These are phyloP conservation scores for Drosophila mettleri DNA, from an alignment of 2,888 invertebrate genomes.

Conservation along the genomic window DNA sequence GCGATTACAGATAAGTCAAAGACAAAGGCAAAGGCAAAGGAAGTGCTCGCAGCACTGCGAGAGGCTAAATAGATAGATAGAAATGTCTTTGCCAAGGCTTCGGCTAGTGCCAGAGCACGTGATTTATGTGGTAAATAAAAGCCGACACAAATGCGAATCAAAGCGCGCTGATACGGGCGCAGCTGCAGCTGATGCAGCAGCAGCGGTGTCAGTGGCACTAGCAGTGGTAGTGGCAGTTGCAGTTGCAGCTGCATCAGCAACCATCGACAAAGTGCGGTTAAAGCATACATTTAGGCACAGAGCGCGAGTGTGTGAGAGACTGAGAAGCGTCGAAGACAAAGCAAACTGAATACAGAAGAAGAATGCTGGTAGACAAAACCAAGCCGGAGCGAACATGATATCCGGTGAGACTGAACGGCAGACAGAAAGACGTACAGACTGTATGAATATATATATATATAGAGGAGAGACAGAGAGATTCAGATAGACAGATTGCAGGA, in stretches of 20 bases:
- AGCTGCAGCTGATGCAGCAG: slow-evolving; percentile 7
- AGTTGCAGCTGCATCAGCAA: slow-evolving; percentile 26
- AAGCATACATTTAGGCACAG: slow-evolving; percentile 53
- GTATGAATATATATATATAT: slow-evolving; percentile 20
- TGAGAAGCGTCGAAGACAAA: slow-evolving; percentile 30
- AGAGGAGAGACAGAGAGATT: slow-evolving; percentile 5
- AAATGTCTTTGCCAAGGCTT: slow-evolving; percentile 59
- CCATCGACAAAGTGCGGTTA: slow-evolving; percentile 49
- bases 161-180: slow-evolving; percentile 62
- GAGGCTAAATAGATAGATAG: slow-evolving; percentile 69
- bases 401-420: slow-evolving; percentile 39
- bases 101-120: slow-evolving; percentile 55
- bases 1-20: slow-evolving; percentile 43
- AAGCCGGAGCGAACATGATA: slow-evolving; percentile 51
- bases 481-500: slow-evolving; percentile 22
- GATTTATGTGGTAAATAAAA: slow-evolving; percentile 82
- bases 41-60: slow-evolving; percentile 57
- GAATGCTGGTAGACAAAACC: slow-evolving; percentile 47
- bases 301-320: neutral
- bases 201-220: slow-evolving; percentile 11
- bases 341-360: slow-evolving; percentile 28
- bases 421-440: slow-evolving; percentile 8
- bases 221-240: slow-evolving; percentile 14
- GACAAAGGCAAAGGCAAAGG: slow-evolving; percentile 46
- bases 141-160: slow-evolving; percentile 71